A percentile compares a stretch with the other conserved stretches of the same genome.
Conservation (phyloP, 2,113 vertebrate species). For the Pelvicachromis taeniatus region DNA sequence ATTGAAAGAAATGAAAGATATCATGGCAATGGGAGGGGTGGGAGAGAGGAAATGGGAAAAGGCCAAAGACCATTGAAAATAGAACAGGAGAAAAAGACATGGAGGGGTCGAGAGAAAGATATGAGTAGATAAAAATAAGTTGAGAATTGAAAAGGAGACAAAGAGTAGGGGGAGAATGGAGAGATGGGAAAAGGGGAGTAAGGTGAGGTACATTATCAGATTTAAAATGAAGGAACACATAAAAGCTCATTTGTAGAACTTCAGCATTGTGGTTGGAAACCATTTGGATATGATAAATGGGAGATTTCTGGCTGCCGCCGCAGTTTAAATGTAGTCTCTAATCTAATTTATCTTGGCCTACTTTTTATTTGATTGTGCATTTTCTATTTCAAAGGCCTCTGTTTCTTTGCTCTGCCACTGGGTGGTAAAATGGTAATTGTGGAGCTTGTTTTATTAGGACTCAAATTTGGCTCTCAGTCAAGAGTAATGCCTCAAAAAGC, state of each 20-base stretch:
- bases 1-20: slow-evolving; percentile 36
- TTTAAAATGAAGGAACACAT: slow-evolving; percentile 65
- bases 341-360: slow-evolving; percentile 70
- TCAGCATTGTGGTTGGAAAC: slow-evolving; percentile 61
- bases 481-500: slow-evolving; percentile 47
- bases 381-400: slow-evolving; percentile 62
- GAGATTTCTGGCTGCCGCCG: slow-evolving; percentile 57
- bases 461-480: slow-evolving; percentile 62
- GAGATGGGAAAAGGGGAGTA: slow-evolving; percentile 34
- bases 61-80: slow-evolving; percentile 42
- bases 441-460: slow-evolving; percentile 58
- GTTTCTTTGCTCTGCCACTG: slow-evolving; percentile 16
- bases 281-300: slow-evolving; percentile 67
- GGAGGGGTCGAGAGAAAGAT: slow-evolving; percentile 50
- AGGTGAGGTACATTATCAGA: slow-evolving; percentile 69
- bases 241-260: slow-evolving; percentile 71
- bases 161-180: slow-evolving; percentile 29
- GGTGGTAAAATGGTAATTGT: slow-evolving; percentile 56
- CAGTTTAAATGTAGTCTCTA: slow-evolving; percentile 50
- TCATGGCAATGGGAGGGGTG: slow-evolving; percentile 39
- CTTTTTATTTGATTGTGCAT: slow-evolving; percentile 66
- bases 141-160: slow-evolving; percentile 52
- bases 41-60: slow-evolving; percentile 30
- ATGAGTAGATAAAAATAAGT: slow-evolving; percentile 48
- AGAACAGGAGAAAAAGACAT: slow-evolving; percentile 25